Conservation (phyloP, 1,140 invertebrate genomes). For the Uloborus diversus region DNA sequence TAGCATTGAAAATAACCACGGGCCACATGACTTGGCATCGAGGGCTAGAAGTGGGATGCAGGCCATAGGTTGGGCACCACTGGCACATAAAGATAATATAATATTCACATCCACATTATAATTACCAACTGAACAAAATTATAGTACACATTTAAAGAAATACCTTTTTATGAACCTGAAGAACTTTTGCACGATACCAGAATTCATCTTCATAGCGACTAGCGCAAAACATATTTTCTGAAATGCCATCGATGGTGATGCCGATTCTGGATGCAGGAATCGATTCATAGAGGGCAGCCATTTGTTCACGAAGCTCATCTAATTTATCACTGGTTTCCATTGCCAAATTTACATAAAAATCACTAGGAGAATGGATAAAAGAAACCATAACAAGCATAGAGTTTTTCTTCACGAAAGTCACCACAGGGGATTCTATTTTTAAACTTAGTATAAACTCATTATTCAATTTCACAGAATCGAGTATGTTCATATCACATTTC, state of each 20-base stretch:
- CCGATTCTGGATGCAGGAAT: not conserved
- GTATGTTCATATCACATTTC: not conserved
- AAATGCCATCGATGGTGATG: not conserved
- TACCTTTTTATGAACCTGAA: too few relatives aligned
- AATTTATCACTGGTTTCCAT: constrained; percentile 8
- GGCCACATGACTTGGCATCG: too few relatives aligned
- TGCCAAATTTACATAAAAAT: constrained; percentile 44
- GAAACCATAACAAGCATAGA: constrained; percentile 38
- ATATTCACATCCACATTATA: too few relatives aligned
- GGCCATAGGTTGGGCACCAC: too few relatives aligned
- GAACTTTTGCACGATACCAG: constrained; percentile 31
- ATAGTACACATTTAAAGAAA: too few relatives aligned
- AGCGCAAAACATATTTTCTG: constrained; percentile 42
- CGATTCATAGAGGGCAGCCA: constrained; percentile 16
- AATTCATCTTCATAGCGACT: constrained; percentile 14
- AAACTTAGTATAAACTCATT: not conserved
- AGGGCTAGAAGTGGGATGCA: too few relatives aligned
- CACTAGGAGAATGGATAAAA: constrained; percentile 24
- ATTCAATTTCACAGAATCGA: not conserved
- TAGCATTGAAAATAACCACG: too few relatives aligned
- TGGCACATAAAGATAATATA: too few relatives aligned
- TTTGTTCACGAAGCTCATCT: constrained; percentile 31
- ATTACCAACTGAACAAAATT: too few relatives aligned
- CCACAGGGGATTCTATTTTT: constrained; percentile 6
- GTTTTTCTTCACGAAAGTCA: constrained; percentile 13